These are phyloP conservation scores for Drosophila aff. DNA, from an alignment of 1,140 invertebrate genomes.

Conservation along the genomic window DNA sequence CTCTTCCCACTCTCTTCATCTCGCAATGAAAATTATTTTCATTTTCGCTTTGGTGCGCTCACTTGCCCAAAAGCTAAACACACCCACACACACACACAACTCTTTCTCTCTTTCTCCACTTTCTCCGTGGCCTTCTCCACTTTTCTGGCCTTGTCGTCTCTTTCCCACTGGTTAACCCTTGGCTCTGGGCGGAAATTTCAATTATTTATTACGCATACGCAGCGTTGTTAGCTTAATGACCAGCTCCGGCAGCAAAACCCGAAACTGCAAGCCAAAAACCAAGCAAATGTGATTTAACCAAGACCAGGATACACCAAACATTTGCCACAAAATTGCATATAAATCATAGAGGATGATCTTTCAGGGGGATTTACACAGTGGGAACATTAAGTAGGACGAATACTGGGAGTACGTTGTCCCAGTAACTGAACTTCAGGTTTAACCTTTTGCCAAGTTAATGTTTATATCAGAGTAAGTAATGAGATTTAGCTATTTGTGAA, in stretches of 20 bases:
- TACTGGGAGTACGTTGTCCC: constrained; percentile 2
- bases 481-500: background rate
- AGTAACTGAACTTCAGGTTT: constrained; percentile 7
- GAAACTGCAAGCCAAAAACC: constrained; percentile 18
- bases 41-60: constrained; percentile 77
- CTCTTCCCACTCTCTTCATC: background rate
- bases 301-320: constrained; percentile 28
- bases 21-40: constrained; percentile 80
- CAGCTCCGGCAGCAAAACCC: constrained; percentile 40
- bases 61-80: constrained; percentile 78
- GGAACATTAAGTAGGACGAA: constrained; percentile 17
- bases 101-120: constrained; percentile 10
- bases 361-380: constrained; percentile 10
- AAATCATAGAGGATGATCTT: constrained; percentile 40
- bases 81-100: constrained; percentile 13
- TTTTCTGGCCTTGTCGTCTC: constrained; percentile 22
- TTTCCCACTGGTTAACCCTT: constrained; percentile 52
- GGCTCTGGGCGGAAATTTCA: constrained; percentile 67
- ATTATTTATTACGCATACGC: constrained; percentile 80
- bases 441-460: background rate
- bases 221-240: constrained; percentile 74
- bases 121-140: constrained; percentile 24
- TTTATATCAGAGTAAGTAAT: background rate
- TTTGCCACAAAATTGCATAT: constrained; percentile 45
- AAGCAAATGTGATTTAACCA: constrained; percentile 46